Evolutionary conservation across 2,113 vertebrate species (phyloP).

Genomic region (Myxocyprinus asiaticus): DNA sequence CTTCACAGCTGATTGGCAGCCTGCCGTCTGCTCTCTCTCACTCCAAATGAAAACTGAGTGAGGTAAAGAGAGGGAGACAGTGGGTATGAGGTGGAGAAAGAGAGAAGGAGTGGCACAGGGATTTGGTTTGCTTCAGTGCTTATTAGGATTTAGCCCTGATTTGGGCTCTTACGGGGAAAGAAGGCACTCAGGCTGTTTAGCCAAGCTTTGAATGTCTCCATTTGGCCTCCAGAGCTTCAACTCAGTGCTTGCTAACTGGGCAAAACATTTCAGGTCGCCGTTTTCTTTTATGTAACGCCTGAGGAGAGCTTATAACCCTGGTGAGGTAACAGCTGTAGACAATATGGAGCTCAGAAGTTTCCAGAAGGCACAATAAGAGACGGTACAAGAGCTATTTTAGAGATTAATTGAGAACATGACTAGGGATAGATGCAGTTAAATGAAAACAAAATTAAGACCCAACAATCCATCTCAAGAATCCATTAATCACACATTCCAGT

Average conservation of each 20-base stretch:
- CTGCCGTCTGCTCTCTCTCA: conserved; percentile 23
- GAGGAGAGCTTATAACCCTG: conserved; percentile 19
- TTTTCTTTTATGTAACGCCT: conserved; percentile 24
- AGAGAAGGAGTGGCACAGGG: conserved; percentile 25
- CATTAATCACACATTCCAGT: no score
- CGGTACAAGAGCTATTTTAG: no score
- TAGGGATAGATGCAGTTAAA: no score
- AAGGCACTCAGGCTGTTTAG: conserved; percentile 35
- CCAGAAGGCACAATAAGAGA: no score
- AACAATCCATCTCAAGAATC: no score
- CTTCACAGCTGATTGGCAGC: conserved; percentile 40
- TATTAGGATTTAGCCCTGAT: conserved; percentile 56
- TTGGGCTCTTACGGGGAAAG: conserved; percentile 43
- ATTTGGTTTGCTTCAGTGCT: conserved; percentile 53
- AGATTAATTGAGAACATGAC: no score
- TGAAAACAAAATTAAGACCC: no score
- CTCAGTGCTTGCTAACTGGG: conserved; percentile 33
- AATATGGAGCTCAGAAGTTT: neutral
- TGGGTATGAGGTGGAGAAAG: neutral
- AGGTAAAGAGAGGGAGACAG: neutral
- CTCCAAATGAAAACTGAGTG: neutral
- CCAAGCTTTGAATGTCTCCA: conserved; percentile 37
- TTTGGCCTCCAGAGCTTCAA: conserved; percentile 27
- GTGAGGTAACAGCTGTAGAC: conserved; percentile 34
- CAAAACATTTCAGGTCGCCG: conserved; percentile 39